Evolutionary conservation across 30 jellyfish, hydroid and myxozoan species (phyloP), one percentile per base, ranked within the genome.

Genomic region (Pseudorhiza aurosa): DNA sequence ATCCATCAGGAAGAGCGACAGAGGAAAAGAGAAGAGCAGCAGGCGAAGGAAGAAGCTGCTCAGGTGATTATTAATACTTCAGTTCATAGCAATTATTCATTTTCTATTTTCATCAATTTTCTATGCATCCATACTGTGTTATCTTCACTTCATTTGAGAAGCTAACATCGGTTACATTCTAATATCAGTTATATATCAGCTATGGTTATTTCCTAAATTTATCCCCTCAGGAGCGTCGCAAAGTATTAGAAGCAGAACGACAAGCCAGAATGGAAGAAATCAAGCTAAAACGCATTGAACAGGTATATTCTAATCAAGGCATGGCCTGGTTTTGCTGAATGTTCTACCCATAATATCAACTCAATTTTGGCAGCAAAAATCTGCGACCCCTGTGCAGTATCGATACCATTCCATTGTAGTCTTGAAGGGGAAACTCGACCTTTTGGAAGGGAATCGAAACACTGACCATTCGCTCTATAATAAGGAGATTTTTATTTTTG

Each of bases 21-120:
- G 56, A 81, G 98, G 69, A 72, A 91, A 40, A 72, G 93, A 68
- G 95, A 72, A 49, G 98, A 86, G 42, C 95, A 92, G 68, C 96
- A 73, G 35, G 98, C 98, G 2, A 85, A 87, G 58, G 98, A 92
- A 79, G 98, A 92, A 57, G 98, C 98, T 37, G 98, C 96, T 37
- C 96, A 85, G 91, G 98, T 92, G 49, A 39, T 5, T 5, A 39
- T 39, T 39, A 7, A 39, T 39, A 39, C 50, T 5, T 39, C 35
- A 2, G 3, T 19, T 1, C 45, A 3, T 8, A 58, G 26, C 26
- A 15, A 19, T 3, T 19, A 29, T 10, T 15, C 43, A 26, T 70
- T 70, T 12, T 39, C 55, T 70, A 29, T 25, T 33, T 22, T 29
- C 70, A 14, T n/a, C 2, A 5, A 19, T 46, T 3, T 46, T 46